phyloP scores from a whole-genome alignment of 2,797 vertebrate genomes.

The Champsocephalus gunnari region DNA sequence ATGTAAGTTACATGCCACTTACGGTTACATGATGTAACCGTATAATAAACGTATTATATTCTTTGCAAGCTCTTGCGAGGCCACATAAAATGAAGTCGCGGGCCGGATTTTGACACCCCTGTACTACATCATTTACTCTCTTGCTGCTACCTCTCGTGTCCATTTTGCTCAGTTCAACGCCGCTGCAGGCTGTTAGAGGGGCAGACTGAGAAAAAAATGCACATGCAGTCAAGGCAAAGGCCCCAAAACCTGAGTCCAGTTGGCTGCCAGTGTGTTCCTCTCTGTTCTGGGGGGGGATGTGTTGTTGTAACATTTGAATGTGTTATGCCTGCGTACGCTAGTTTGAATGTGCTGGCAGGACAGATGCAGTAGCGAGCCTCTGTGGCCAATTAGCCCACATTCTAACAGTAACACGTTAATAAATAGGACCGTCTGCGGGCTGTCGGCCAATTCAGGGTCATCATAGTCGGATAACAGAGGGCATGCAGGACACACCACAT shows the following conservation, averaged over 20 bases:
- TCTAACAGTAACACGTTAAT: slow-evolving; percentile 22
- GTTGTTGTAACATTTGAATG: slow-evolving; percentile 23
- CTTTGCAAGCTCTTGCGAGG: no score
- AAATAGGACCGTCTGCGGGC: slow-evolving; percentile 14
- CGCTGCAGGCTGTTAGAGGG: slow-evolving; percentile 61
- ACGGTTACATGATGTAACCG: no score
- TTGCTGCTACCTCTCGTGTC: slow-evolving; percentile 53
- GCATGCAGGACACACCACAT: neutral
- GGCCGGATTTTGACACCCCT: no score
- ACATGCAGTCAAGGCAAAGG: slow-evolving; percentile 58
- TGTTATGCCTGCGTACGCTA: slow-evolving; percentile 29
- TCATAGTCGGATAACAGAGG: neutral
- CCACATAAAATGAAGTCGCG: no score
- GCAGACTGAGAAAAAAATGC: slow-evolving; percentile 38
- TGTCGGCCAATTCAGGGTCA: neutral
- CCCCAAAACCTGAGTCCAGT: slow-evolving; percentile 37
- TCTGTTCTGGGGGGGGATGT: slow-evolving; percentile 7
- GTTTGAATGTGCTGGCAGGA: slow-evolving; percentile 26
- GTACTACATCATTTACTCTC: slow-evolving; percentile 54
- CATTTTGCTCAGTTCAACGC: slow-evolving; percentile 62
- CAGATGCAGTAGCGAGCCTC: slow-evolving; percentile 13
- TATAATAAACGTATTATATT: no score
- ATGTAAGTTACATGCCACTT: no score
- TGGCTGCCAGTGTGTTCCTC: slow-evolving; percentile 20
- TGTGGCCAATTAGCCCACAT: slow-evolving; percentile 41